phyloP scores from a whole-genome alignment of 2,888 invertebrate species.

The Aporophyla lueneburgensis region DNA sequence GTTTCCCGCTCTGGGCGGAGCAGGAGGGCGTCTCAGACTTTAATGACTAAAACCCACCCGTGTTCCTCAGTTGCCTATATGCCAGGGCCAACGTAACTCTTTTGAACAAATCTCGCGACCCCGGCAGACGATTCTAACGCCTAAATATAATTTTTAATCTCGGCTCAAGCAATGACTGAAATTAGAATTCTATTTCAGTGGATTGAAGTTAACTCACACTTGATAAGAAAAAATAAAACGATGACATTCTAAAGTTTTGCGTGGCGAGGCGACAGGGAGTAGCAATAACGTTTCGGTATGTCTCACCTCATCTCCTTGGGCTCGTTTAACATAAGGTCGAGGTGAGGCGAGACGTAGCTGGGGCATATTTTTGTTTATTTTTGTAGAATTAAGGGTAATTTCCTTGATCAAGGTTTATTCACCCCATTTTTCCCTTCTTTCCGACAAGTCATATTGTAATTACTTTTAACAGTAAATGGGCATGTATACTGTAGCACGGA shows the following conservation, averaged over 20 bases:
- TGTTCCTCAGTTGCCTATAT: too few relatives aligned
- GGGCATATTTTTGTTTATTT: background rate
- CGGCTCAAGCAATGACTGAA: background rate
- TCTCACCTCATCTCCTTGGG: slow-evolving; percentile 40
- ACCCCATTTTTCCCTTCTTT: background rate
- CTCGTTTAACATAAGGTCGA: slow-evolving; percentile 23
- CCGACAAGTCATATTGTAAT: too few relatives aligned
- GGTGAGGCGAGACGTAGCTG: slow-evolving; percentile 37
- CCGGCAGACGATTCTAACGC: too few relatives aligned
- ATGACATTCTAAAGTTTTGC: slow-evolving; percentile 16
- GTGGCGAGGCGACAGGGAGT: slow-evolving; percentile 22
- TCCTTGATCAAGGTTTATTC: background rate
- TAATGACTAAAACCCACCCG: too few relatives aligned
- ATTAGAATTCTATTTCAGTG: slow-evolving; percentile 57
- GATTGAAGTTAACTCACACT: slow-evolving; percentile 41
- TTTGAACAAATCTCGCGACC: too few relatives aligned
- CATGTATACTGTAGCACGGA: too few relatives aligned
- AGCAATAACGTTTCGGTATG: slow-evolving; percentile 41
- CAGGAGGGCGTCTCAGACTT: too few relatives aligned
- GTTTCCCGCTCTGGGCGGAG: too few relatives aligned
- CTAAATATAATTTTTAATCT: too few relatives aligned
- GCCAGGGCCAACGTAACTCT: too few relatives aligned
- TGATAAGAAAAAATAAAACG: slow-evolving; percentile 30
- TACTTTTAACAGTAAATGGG: background rate
- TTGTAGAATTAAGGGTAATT: background rate